Base-by-base conservation (phyloP, 1,140 invertebrate genomes). In the Geopemphigus sp. region DNA sequence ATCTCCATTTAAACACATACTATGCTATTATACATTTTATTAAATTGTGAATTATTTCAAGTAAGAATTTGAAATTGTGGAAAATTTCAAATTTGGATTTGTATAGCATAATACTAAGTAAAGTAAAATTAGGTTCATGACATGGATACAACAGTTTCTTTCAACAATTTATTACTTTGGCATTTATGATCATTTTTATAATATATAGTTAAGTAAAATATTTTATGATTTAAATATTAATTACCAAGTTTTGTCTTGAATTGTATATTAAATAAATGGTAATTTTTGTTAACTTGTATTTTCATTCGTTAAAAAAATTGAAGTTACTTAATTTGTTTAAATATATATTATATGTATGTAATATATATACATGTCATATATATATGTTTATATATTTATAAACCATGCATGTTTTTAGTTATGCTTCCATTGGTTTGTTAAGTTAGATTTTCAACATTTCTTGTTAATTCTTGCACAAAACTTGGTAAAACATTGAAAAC, bases 41-140 rank as follows among this genome's bases (percentile, higher is more conserved):
- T 78, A 63, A 15, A 61, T 78, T 78, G 74, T 78, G 74, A 78
- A 39, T 78, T 78, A 78, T 78, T 78, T 78, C 74, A 78, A 78
- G 56, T 78, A 26, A 78, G 15, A 78, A 10, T 39, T 39, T 78
- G 74, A 50, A 78, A 63, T 78, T 19, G 24, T 78, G 54, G 26
- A 63, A 26, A 6, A 63, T 78, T 78, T 78, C 74, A 78, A 78
- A 39, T 78, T 78, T 78, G 74, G 57, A 61, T 78, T 78, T 63
- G 22, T 63, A 76, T 63, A 63, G 57, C 57, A 50, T 78, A 78
- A 63, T 61, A 59, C 32, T 39, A 39, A 39, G 8, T 68, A 19
- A 68, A 22, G 45, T 32, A 29, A 32, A 17, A 63, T 47, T 78
- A 76, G 39, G 74, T 61, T 78, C 54, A 78, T 54, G 12, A 29